A percentile compares a stretch with the other conserved stretches of the same genome.
These are phyloP conservation scores for Lasioglossum leucozonium DNA, from an alignment of 2,888 invertebrate genomes.

Conservation along the genomic window DNA sequence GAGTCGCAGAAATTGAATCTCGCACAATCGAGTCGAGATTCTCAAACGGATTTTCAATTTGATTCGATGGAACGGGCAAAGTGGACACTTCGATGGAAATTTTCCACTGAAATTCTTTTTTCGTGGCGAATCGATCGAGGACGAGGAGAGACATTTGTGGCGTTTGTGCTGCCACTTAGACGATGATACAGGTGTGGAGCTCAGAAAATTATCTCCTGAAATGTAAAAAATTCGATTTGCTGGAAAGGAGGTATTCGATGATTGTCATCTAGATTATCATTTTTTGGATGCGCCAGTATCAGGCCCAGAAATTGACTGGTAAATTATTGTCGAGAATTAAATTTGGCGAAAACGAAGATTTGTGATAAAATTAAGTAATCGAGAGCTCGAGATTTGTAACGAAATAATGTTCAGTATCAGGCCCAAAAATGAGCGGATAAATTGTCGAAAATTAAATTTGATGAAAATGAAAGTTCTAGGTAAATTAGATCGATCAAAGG, in stretches of 20 bases:
- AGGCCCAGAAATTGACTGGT: neutral
- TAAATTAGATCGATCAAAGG: neutral
- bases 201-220: too few species aligned
- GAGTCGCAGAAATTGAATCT: neutral
- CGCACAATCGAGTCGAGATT: neutral
- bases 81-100: neutral
- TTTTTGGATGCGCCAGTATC: neutral
- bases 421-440: neutral
- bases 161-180: neutral
- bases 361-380: neutral
- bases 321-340: neutral
- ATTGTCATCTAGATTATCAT: too few species aligned
- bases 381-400: neutral
- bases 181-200: too few species aligned
- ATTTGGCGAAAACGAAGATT: neutral
- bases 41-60: neutral
- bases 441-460: neutral
- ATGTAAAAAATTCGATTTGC: neutral
- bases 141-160: neutral
- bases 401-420: neutral
- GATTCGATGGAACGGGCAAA: neutral
- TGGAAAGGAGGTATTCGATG: neutral
- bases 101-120: neutral
- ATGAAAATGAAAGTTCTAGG: neutral
- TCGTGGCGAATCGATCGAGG: neutral